Conservation (phyloP, 2,888 invertebrate species). For the Trissonchulus latispiculum region DNA sequence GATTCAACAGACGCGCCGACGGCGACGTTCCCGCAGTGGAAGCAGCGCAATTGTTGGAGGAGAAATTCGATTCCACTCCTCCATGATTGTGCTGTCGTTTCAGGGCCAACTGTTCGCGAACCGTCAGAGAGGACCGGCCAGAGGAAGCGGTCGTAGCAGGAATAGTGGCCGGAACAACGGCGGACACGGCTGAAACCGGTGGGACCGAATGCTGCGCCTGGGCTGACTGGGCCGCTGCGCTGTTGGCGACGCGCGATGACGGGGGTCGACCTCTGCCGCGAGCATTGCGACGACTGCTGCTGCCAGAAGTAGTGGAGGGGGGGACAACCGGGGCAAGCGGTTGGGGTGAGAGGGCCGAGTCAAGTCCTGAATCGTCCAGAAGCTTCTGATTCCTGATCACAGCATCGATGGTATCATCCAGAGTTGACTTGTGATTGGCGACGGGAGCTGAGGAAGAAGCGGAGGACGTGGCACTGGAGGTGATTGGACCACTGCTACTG, state of each 20-base stretch:
- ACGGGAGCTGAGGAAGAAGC: neutral
- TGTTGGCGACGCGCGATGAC: neutral
- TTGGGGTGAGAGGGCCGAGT: neutral
- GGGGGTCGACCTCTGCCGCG: neutral
- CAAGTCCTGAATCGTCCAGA: neutral
- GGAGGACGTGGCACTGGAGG: neutral
- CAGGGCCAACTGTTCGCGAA: slow-evolving; percentile 16
- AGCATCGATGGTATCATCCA: neutral
- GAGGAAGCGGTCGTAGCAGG: neutral
- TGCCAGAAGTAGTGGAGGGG: neutral
- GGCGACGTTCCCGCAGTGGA: too few species aligned
- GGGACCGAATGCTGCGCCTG: neutral
- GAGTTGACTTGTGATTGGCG: neutral
- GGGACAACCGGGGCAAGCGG: neutral
- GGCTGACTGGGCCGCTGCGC: neutral
- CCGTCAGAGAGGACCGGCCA: neutral
- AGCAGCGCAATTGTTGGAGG: neutral
- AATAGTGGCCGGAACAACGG: neutral
- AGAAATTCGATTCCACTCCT: neutral
- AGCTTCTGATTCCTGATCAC: neutral
- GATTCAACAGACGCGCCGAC: neutral
- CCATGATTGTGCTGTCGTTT: neutral
- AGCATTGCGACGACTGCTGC: neutral
- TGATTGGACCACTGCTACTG: neutral
- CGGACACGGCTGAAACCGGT: neutral